Conservation (phyloP, 2,113 vertebrate species). For the Piaya cayana region DNA sequence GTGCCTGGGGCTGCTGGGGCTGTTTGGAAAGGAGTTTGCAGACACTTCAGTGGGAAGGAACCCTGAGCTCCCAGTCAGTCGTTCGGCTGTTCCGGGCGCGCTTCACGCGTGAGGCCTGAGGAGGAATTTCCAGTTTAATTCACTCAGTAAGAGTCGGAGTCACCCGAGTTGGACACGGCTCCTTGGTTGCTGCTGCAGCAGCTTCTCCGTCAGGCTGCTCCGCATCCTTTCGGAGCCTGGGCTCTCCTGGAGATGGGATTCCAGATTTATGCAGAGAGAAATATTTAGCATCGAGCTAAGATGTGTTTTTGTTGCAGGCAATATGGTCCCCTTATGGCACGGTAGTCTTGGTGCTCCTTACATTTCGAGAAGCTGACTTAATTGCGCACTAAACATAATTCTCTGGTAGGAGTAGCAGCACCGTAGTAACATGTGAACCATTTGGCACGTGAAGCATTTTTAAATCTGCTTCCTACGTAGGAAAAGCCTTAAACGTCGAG, state of each 20-base stretch:
- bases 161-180: accelerated
- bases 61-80: background rate
- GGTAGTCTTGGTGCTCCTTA: conserved; percentile 24
- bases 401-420: conserved; percentile 38
- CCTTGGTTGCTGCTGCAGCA: background rate
- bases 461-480: background rate
- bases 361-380: conserved; percentile 38
- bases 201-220: background rate
- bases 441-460: background rate
- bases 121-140: background rate
- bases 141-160: accelerated
- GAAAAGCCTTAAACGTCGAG: background rate
- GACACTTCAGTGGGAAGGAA: background rate
- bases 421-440: background rate
- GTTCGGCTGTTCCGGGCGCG: accelerated
- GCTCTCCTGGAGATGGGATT: background rate
- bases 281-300: conserved; percentile 57
- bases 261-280: conserved; percentile 64
- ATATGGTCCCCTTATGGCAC: conserved; percentile 65
- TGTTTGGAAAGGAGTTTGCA: background rate
- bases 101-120: accelerated
- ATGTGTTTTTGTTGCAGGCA: conserved; percentile 58
- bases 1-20: background rate
- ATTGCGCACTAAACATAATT: conserved; percentile 28
- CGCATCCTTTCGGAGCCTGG: background rate